Base-by-base conservation (phyloP, 2,797 vertebrate genomes). In the Anguilla pacifica region DNA sequence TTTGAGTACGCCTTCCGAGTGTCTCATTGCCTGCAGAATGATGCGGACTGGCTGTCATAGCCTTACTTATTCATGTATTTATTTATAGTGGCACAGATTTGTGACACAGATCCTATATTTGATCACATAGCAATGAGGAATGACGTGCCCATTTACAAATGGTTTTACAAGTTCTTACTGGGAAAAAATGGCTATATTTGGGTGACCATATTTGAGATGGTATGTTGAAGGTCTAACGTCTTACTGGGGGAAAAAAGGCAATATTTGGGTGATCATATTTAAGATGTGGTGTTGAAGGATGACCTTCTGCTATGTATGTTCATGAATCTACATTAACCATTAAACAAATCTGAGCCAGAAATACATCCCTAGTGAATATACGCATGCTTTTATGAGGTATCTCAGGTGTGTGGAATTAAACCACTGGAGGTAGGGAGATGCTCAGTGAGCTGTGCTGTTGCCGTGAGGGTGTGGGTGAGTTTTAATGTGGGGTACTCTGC, bases 101-200 rank as follows among this genome's bases (percentile, higher is more conserved):
- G 83, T 17, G 83, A 84, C 83, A 61, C 83, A 84, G 55, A 84
- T 84, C 61, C 57, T 84, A 31, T 61, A 22, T 43, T 84, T 84
- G 28, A 84, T 84, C 19, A 11, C 82, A 57, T 6, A 28, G 49
- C 1, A 84, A 35, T 57, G n/a, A 84, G 49, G 83, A 19, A 84
- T 28, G 46, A 57, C n/a, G 46, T 15, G 35, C 28, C 46, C 46
- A 28, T n/a, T 55, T 53, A 7, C 17, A 1, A 28, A 53, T 55
- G 46, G 19, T 84, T 79, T 79, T 46, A 79, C 39, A 15, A 79
- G 10, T 25, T 51, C 79, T 25, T 3, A 15, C 35, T 22, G 19
- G 79, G 25, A 22, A 25, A 79, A 79, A 72, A 72, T 43, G 74
- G 35, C 10, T n/a, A n/a, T n/a, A 46, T 49, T 82, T 82, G 46